These are phyloP conservation scores for Parelbella ahira DNA, from an alignment of 2,888 invertebrate species.

Conservation along the genomic window DNA sequence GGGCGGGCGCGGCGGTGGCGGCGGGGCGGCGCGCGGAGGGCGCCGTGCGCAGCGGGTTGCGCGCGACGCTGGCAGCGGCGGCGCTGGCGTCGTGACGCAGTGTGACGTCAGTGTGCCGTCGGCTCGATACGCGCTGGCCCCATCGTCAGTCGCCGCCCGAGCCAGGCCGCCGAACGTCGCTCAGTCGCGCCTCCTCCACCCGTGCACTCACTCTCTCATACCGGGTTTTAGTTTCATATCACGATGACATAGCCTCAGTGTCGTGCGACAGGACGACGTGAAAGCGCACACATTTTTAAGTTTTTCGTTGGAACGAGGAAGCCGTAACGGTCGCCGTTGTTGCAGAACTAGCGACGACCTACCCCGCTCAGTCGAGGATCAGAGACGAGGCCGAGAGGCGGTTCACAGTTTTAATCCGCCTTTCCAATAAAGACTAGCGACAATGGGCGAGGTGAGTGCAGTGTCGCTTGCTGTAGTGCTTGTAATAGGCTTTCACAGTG, in stretches of 20 bases:
- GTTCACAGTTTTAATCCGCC: constrained; percentile 73
- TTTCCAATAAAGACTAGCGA: constrained; percentile 74
- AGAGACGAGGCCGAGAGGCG: constrained; percentile 73
- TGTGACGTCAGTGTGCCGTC: constrained; percentile 86
- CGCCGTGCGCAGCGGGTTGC: constrained; percentile 43
- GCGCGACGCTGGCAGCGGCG: constrained; percentile 64
- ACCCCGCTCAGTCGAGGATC: constrained; percentile 71
- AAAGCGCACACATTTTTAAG: constrained; percentile 76
- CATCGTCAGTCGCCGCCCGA: constrained; percentile 81
- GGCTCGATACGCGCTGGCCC: constrained; percentile 83
- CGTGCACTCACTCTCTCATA: constrained; percentile 71
- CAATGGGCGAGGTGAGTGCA: constrained; percentile 81
- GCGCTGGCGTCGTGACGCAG: constrained; percentile 82
- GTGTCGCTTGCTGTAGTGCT: constrained; percentile 73
- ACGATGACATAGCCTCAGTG: constrained; percentile 78
- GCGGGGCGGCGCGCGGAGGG: constrained; percentile 46
- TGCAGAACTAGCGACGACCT: constrained; percentile 77
- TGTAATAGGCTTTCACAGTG: constrained; percentile 61
- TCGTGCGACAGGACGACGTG: constrained; percentile 71
- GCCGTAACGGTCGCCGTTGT: constrained; percentile 75
- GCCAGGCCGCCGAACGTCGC: constrained; percentile 74
- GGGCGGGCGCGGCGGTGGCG: constrained; percentile 61
- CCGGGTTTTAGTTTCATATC: constrained; percentile 77
- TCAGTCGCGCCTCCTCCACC: constrained; percentile 67
- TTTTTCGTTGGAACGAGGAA: constrained; percentile 73